Percentiles rank a stretch among this genome's conserved stretches.
Evolutionary conservation across 2,113 vertebrate genomes (phyloP).

Genomic region (Nannospalax galili): DNA sequence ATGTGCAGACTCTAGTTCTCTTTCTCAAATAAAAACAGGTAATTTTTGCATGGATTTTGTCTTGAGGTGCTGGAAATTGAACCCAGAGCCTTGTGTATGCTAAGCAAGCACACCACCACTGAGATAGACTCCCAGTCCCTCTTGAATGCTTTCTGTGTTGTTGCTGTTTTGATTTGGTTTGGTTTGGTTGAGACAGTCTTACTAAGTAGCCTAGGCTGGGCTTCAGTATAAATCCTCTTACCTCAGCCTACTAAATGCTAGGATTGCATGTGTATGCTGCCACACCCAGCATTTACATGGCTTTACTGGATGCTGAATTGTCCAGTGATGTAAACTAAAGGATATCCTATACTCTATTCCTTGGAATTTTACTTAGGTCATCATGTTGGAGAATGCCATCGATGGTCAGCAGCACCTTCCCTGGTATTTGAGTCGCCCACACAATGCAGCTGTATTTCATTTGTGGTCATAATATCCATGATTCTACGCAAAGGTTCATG

Average conservation of each 20-base stretch:
- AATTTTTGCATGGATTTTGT: neutral
- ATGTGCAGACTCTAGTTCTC: neutral
- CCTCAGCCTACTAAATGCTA: neutral
- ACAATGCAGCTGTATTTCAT: neutral
- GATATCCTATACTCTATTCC: neutral
- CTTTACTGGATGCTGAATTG: neutral
- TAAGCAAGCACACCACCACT: neutral
- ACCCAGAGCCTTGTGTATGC: neutral
- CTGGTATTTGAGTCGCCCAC: slow-evolving; percentile 39
- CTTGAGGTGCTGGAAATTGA: neutral
- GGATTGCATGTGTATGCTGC: no score
- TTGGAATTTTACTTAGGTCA: neutral
- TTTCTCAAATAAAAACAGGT: slow-evolving; percentile 14
- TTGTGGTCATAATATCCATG: neutral
- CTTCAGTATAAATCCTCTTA: neutral
- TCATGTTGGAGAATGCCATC: slow-evolving; percentile 19
- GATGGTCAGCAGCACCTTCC: neutral
- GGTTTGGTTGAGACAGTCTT: neutral
- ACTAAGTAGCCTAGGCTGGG: neutral
- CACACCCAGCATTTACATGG: neutral
- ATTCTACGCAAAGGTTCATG: neutral
- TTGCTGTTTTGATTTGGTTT: neutral
- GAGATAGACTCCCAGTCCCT: neutral
- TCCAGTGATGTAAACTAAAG: slow-evolving; percentile 19
- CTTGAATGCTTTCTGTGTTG: no score